Percentiles rank a stretch among this genome's conserved stretches.
phyloP scores from a whole-genome alignment of 2,888 invertebrate genomes.

The Eupithecia subfuscata region DNA sequence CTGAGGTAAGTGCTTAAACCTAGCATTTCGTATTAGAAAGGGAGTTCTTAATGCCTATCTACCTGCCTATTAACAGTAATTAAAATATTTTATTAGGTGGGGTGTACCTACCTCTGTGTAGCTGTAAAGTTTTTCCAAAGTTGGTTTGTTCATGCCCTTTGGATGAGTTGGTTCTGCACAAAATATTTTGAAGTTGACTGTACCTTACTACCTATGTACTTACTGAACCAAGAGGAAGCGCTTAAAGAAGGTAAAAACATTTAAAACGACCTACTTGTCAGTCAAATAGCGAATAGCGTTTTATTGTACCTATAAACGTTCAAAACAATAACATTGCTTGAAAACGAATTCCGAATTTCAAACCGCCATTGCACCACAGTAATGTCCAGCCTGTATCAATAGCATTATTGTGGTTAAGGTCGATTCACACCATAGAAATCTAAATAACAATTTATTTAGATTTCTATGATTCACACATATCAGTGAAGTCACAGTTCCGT shows the following conservation, averaged over 20 bases:
- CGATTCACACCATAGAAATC: too few relatives aligned
- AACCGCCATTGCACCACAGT: slow-evolving; percentile 23
- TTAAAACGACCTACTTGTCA: not conserved
- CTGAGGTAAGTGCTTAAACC: not conserved
- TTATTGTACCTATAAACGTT: slow-evolving; percentile 29
- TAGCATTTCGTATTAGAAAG: not conserved
- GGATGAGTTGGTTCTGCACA: not conserved
- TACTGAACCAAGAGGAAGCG: too few relatives aligned
- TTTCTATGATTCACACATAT: too few relatives aligned
- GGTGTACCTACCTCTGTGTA: not conserved
- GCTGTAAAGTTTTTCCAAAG: not conserved
- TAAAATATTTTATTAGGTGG: too few relatives aligned
- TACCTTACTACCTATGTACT: too few relatives aligned
- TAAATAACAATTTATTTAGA: too few relatives aligned
- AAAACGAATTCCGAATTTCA: slow-evolving; percentile 28
- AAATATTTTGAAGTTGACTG: not conserved
- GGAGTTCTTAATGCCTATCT: not conserved
- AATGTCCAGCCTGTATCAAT: slow-evolving; percentile 17
- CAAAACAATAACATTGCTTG: slow-evolving; percentile 28
- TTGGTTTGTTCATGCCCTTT: not conserved
- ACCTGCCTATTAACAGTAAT: too few relatives aligned
- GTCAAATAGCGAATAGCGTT: slow-evolving; percentile 7
- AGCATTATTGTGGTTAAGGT: slow-evolving; percentile 4
- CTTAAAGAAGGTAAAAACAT: not conserved
- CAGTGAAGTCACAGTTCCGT: too few relatives aligned